Conservation (phyloP, 35 echinoderm and acorn worm species). For the Chiridota heheva region DNA sequence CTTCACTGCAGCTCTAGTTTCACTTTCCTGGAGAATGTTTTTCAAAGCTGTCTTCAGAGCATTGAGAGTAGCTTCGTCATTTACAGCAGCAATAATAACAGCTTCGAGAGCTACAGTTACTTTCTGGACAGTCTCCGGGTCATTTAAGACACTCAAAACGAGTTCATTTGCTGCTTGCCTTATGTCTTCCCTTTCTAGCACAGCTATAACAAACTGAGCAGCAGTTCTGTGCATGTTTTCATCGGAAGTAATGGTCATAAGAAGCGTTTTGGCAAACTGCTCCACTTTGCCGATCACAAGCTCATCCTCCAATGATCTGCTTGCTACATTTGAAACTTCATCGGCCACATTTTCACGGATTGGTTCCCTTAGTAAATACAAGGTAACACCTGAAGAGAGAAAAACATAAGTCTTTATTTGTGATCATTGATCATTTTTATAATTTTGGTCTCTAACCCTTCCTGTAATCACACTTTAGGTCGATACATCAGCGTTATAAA, state of each 20-base stretch:
- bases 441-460: too few relatives aligned
- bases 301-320: conserved; percentile 75
- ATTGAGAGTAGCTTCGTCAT: conserved; percentile 48
- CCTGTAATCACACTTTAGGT: too few relatives aligned
- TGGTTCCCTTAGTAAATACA: conserved; percentile 71
- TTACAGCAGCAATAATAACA: conserved; percentile 60
- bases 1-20: conserved; percentile 47
- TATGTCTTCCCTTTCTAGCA: conserved; percentile 46
- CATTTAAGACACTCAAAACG: conserved; percentile 47
- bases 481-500: too few relatives aligned
- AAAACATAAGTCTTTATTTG: too few relatives aligned
- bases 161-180: conserved; percentile 40
- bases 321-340: conserved; percentile 81
- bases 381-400: conserved; percentile 16
- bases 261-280: conserved; percentile 75
- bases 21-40: conserved; percentile 50
- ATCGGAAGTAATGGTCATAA: conserved; percentile 65
- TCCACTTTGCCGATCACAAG: conserved; percentile 62
- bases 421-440: too few relatives aligned
- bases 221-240: conserved; percentile 66
- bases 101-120: conserved; percentile 47
- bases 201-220: conserved; percentile 50
- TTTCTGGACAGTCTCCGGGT: conserved; percentile 35
- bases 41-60: conserved; percentile 55
- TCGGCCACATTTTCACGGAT: conserved; percentile 77